phyloP scores from a whole-genome alignment of 2,113 vertebrate genomes.

The Arothron firmamentum region DNA sequence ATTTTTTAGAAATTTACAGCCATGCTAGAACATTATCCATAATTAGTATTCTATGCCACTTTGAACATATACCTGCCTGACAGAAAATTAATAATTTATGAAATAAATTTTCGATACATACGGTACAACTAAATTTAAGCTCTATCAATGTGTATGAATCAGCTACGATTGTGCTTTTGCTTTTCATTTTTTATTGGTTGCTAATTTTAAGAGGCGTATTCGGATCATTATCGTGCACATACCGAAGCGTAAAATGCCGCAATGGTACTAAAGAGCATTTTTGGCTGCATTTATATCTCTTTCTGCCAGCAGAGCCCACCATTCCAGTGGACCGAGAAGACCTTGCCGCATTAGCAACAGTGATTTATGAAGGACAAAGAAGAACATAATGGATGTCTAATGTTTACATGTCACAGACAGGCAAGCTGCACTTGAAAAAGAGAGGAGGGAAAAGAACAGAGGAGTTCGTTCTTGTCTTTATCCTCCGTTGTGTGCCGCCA shows the following conservation, averaged over 20 bases:
- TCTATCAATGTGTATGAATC: too few species aligned
- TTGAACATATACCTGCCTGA: too few species aligned
- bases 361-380: conserved; percentile 69
- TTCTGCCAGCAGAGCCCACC: conserved; percentile 18
- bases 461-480: conserved; percentile 53
- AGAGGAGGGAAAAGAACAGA: conserved; percentile 58
- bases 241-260: not conserved
- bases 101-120: too few species aligned
- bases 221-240: not conserved
- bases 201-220: not conserved
- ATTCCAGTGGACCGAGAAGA: conserved; percentile 5
- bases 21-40: too few species aligned
- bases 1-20: too few species aligned
- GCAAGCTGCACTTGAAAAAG: conserved; percentile 54
- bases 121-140: too few species aligned
- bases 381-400: conserved; percentile 66
- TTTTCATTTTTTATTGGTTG: not conserved
- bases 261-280: not conserved
- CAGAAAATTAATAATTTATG: too few species aligned
- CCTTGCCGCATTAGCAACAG: conserved; percentile 45
- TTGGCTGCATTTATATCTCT: conserved; percentile 21
- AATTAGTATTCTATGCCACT: too few species aligned
- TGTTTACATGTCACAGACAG: conserved; percentile 63
- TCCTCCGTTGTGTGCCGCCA: conserved; percentile 55
- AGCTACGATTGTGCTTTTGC: not conserved